Conservation (phyloP, 2,888 invertebrate genomes). For the Xestoiulus laeticollis region DNA sequence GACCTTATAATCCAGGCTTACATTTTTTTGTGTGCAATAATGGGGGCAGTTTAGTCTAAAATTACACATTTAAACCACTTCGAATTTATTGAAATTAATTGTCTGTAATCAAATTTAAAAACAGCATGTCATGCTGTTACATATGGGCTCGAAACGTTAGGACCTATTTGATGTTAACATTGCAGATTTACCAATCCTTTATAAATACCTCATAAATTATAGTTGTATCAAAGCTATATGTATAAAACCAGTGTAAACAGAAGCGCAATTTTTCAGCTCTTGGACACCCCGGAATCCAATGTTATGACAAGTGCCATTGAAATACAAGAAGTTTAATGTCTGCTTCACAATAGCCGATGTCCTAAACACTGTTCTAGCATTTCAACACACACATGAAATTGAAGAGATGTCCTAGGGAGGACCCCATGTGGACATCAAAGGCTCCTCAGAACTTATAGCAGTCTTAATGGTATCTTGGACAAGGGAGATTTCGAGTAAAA, state of each 20-base stretch:
- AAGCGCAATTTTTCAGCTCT: background rate
- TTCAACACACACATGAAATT: background rate
- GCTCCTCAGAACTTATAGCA: slow-evolving; percentile 9
- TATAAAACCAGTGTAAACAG: background rate
- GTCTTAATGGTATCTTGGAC: slow-evolving; percentile 31
- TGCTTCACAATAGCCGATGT: background rate
- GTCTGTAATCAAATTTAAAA: no score
- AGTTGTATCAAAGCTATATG: background rate
- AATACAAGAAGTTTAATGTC: background rate
- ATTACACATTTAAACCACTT: no score
- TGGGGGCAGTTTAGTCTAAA: no score
- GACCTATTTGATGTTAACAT: no score
- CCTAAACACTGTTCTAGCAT: background rate
- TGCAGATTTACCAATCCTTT: no score
- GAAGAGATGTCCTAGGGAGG: slow-evolving; percentile 34
- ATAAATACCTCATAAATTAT: no score
- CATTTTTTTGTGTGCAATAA: no score
- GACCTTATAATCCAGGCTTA: no score
- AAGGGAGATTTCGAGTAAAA: slow-evolving; percentile 29
- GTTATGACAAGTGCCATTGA: slow-evolving; percentile 12
- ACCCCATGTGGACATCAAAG: slow-evolving; percentile 48
- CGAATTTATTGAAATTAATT: no score
- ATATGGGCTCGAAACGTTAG: no score
- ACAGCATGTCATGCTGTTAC: no score
- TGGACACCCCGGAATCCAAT: background rate